Evolutionary conservation across 2,797 vertebrate species (phyloP), one percentile per base, ranked within the genome.

Genomic region (Anabas testudineus): DNA sequence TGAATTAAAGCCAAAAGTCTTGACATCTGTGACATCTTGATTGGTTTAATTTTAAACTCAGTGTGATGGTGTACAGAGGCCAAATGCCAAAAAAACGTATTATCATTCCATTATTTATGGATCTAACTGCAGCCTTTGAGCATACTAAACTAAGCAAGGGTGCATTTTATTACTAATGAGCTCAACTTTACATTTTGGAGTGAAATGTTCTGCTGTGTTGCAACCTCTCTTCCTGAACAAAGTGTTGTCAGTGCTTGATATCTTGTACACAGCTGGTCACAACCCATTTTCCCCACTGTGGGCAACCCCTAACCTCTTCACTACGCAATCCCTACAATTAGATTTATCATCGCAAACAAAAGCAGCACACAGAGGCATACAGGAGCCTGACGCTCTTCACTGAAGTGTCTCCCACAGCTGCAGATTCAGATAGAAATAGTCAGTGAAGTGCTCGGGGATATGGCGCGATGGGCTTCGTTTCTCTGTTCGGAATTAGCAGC

Each of bases 261-360:
- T 83, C 59, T 57, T 71, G 18, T 32, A 19, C 68, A 43, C 32
- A 63, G 67, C 41, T 45, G 62, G 75, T 80, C 72, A 67, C 55
- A 74, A 75, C 55, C 71, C 70, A 32, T 82, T 56, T 81, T 81
- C 63, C 67, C 67, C 67, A 49, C 70, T 54, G 68, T 67, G 49
- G 69, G 79, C 76, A 70, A 78, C 69, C 83, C 80, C 71, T 79
- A 68, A 88, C 83, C 90, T 85, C 89, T 82, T 76, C 71, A 75
- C 72, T 80, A 68, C 75, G 80, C 77, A 84, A 68, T 79, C 71
- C 85, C 84, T 79, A 80, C 87, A 87, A 92, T 94, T 91, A 91
- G 81, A 90, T 76, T 78, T 80, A 91, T 91, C 88, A 92, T 82
- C 28, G 19, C 82, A 90, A 91, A 91, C 90, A 90, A 91, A 90